A percentile compares a stretch with the other conserved stretches of the same genome.
Evolutionary conservation across 2,888 invertebrate species (phyloP).

Genomic region (Diarsia dahlii): DNA sequence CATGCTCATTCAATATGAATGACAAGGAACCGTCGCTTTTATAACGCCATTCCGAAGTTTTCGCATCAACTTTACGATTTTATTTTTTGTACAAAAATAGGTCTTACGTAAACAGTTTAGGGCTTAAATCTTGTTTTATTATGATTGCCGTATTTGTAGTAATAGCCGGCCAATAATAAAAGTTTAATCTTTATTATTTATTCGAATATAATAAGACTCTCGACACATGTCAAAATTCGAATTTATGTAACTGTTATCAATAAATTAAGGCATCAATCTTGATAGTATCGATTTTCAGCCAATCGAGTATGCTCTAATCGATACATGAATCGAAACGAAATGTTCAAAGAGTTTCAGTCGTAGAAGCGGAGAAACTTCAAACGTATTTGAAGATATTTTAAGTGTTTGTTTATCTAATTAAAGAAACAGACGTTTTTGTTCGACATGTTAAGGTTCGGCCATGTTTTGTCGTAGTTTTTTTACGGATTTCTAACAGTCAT

Average conservation of each 20-base stretch:
- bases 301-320: conserved; percentile 16
- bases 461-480: conserved; percentile 52
- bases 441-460: conserved; percentile 29
- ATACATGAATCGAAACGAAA: conserved; percentile 33
- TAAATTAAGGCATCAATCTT: not conserved
- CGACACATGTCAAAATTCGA: not conserved
- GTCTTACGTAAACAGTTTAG: conserved; percentile 24
- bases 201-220: conserved; percentile 9
- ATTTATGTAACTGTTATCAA: not conserved
- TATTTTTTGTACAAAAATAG: conserved; percentile 38
- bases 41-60: conserved; percentile 65
- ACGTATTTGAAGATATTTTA: conserved; percentile 65
- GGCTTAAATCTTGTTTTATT: conserved; percentile 24
- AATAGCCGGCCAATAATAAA: conserved; percentile 6
- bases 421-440: conserved; percentile 59
- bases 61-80: conserved; percentile 70
- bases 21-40: conserved; percentile 68
- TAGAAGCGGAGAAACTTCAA: conserved; percentile 66
- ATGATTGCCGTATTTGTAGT: conserved; percentile 16
- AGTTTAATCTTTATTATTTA: conserved; percentile 11
- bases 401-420: conserved; percentile 69
- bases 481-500: conserved; percentile 29
- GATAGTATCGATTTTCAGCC: not conserved
- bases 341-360: conserved; percentile 41
- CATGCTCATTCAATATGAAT: conserved; percentile 78